Conservation (phyloP, 2,113 vertebrate species). For the Carassius auratus region DNA sequence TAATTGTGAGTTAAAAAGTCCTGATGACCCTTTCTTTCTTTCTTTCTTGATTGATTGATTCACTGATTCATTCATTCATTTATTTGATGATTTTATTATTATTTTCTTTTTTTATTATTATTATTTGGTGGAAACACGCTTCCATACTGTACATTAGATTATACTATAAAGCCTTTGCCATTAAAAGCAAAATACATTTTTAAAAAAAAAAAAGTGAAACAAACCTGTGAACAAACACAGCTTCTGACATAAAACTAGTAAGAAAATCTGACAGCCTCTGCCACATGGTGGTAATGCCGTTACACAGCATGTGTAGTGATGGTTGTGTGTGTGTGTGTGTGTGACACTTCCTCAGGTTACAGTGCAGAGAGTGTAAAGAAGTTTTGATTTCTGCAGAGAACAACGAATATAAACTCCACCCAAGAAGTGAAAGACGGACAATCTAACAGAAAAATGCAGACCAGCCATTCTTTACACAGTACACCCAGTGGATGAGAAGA, state of each 20-base stretch:
- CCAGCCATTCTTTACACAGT: neutral
- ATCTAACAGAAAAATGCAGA: neutral
- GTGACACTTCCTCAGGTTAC: neutral
- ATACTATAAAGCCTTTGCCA: too few species aligned
- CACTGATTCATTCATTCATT: too few species aligned
- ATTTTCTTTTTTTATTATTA: too few species aligned
- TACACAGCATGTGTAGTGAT: neutral
- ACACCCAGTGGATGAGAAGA: neutral
- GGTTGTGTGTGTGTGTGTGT: neutral
- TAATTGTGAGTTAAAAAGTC: too few species aligned
- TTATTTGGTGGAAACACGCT: too few species aligned
- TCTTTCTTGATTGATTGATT: too few species aligned
- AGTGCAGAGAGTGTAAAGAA: neutral
- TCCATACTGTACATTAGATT: too few species aligned
- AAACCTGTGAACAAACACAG: neutral
- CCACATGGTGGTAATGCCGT: neutral
- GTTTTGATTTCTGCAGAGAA: neutral
- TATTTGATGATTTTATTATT: too few species aligned
- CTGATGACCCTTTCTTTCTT: too few species aligned
- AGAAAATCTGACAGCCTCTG: neutral
- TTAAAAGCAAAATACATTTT: too few species aligned
- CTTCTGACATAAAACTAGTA: neutral
- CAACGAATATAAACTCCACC: slow-evolving; percentile 17
- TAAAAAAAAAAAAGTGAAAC: neutral
- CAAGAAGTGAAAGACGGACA: neutral